Evolutionary conservation across 2,888 invertebrate genomes (phyloP).

Genomic region (Ophioninae sp.): DNA sequence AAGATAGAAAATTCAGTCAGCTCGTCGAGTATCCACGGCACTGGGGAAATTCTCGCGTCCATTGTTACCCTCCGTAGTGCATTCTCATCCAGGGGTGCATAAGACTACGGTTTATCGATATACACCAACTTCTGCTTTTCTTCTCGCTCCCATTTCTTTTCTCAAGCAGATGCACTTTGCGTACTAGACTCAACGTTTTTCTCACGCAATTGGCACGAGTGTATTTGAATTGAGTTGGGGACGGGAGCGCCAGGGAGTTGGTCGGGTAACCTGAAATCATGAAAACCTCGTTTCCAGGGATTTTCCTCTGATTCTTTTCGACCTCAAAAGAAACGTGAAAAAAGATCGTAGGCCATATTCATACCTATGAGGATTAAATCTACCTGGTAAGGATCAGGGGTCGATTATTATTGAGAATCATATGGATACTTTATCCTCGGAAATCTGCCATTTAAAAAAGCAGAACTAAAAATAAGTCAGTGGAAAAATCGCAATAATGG

Average conservation of each 20-base stretch:
- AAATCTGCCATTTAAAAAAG: too few species aligned
- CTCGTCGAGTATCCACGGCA: constrained; percentile 50
- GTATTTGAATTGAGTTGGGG: neutral
- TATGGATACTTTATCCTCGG: too few species aligned
- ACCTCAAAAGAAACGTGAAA: too few species aligned
- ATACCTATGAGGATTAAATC: too few species aligned
- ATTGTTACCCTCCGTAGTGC: constrained; percentile 56
- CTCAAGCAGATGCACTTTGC: constrained; percentile 28
- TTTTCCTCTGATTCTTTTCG: too few species aligned
- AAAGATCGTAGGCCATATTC: too few species aligned
- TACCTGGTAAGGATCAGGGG: too few species aligned
- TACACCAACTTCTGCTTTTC: constrained; percentile 19
- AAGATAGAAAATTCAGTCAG: constrained; percentile 59
- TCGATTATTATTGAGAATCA: too few species aligned
- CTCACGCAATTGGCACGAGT: neutral
- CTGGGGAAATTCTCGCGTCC: constrained; percentile 58
- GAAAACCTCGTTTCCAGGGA: constrained; percentile 9
- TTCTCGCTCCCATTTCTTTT: constrained; percentile 25
- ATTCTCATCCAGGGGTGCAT: constrained; percentile 56
- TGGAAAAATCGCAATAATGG: too few species aligned
- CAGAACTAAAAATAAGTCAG: too few species aligned
- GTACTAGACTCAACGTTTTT: constrained; percentile 20
- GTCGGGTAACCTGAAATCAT: constrained; percentile 1
- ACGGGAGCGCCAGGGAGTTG: neutral
- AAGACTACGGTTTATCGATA: constrained; percentile 54